Evolutionary conservation across 2,797 vertebrate species (phyloP).

Genomic region (Chlorospingus flavigularis): DNA sequence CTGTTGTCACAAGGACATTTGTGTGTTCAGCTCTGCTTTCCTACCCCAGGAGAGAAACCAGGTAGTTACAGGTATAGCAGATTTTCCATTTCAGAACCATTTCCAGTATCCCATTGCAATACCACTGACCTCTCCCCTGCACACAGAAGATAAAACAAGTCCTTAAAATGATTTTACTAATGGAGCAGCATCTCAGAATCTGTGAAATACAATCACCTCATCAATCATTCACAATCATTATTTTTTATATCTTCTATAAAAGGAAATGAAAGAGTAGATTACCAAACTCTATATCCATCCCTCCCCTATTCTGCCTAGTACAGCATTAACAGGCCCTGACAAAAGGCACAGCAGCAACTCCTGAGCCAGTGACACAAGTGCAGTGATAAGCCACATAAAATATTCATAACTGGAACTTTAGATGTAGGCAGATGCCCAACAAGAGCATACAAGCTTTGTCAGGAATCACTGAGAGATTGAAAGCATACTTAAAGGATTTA

Average conservation of each 20-base stretch:
- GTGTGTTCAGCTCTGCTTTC: not conserved
- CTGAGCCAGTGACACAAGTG: conserved; percentile 20
- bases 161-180: conserved; percentile 61
- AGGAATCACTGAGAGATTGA: conserved; percentile 69
- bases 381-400: conserved; percentile 67
- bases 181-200: conserved; percentile 63
- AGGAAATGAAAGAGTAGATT: conserved; percentile 62
- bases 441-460: conserved; percentile 65
- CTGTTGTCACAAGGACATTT: not conserved
- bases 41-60: not conserved
- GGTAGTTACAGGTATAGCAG: not conserved
- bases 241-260: conserved; percentile 58
- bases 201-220: conserved; percentile 72
- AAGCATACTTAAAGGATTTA: conserved; percentile 76
- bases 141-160: conserved; percentile 14
- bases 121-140: not conserved
- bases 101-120: not conserved
- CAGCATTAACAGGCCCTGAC: conserved; percentile 54
- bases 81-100: not conserved
- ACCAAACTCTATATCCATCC: conserved; percentile 23
- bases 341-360: conserved; percentile 29
- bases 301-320: conserved; percentile 22
- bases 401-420: conserved; percentile 68
- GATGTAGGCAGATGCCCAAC: conserved; percentile 67
- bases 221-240: conserved; percentile 72